Evolutionary conservation across 2,888 invertebrate genomes (phyloP), one percentile per base, ranked within the genome.

Genomic region (Sericinus montela): DNA sequence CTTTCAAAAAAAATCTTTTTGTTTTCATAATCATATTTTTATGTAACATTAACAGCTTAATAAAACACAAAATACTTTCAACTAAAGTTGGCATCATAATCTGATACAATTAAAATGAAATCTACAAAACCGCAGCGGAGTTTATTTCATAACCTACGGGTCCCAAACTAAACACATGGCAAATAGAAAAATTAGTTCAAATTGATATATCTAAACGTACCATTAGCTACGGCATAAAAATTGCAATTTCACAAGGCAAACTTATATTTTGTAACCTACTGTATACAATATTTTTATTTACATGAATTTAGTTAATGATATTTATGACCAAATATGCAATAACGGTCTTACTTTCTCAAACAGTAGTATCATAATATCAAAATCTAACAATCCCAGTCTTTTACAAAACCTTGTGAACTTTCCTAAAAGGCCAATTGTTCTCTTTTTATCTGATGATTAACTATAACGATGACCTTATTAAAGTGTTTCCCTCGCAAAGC

Each of bases 331-430:
- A 15, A 46, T 13, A 38, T 45, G 42, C 30, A 39, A 39, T 5
- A 46, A 46, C 25, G 15, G 37, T 42, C 32, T 11, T 23, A 38
- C 28, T 40, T 37, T 50, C n/a, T 16, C 34, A n/a, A 43, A 45
- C 38, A 53, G 45, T 48, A 14, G 19, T 13, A 49, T 16, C 28
- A 10, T 34, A 44, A 34, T 11, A 13, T 63, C 62, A 60, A 75
- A 73, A 68, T 60, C 69, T 70, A 72, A 72, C 75, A 74, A 69
- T 69, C 65, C 75, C 84, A 86, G 84, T 85, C 85, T 86, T 86
- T 79, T 77, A 78, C 13, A 32, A 32, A 11, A 32, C 80, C 76
- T 75, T 77, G 73, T 74, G 65, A 50, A 45, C 13, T 36, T 36
- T 36, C 13, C 40, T 30, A 29, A 42, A 50, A 45, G 40, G 40